Percentiles rank a stretch among this genome's conserved stretches.
These are phyloP conservation scores for Himalopsyche anomala DNA, from an alignment of 2,888 invertebrate genomes.

Conservation along the genomic window DNA sequence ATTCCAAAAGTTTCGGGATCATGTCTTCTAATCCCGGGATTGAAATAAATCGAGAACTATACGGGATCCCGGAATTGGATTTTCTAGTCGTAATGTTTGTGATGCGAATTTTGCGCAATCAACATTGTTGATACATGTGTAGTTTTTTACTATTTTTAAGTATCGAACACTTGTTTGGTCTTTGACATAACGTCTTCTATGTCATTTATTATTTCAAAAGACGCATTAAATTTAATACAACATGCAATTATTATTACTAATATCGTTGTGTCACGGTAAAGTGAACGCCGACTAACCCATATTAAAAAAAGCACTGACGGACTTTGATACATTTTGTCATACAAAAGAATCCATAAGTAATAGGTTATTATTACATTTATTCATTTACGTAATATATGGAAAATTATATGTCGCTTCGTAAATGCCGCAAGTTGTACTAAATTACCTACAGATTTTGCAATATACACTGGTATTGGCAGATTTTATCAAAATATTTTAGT, in stretches of 20 bases:
- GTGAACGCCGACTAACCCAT: constrained; percentile 61
- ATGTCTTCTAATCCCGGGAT: too few relatives aligned
- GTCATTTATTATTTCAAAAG: constrained; percentile 21
- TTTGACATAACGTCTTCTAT: neutral
- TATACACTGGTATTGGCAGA: neutral
- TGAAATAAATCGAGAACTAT: too few relatives aligned
- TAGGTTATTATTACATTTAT: constrained; percentile 16
- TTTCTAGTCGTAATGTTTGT: neutral
- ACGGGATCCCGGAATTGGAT: too few relatives aligned
- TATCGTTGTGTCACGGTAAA: constrained; percentile 62
- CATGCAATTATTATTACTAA: constrained; percentile 43
- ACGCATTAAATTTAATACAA: constrained; percentile 4
- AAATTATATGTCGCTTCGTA: constrained; percentile 28
- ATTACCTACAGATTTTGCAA: constrained; percentile 45
- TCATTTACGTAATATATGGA: constrained; percentile 27
- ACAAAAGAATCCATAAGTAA: constrained; percentile 37
- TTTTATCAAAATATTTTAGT: neutral
- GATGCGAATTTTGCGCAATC: neutral
- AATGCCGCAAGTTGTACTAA: constrained; percentile 22
- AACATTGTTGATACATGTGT: neutral
- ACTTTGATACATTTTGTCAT: constrained; percentile 51
- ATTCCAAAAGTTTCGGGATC: too few relatives aligned
- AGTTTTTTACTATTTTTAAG: neutral
- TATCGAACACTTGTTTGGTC: neutral
- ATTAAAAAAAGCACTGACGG: constrained; percentile 31